phyloP scores from a whole-genome alignment of 2,797 vertebrate species.

The Xiphorhynchus erythropygius region DNA sequence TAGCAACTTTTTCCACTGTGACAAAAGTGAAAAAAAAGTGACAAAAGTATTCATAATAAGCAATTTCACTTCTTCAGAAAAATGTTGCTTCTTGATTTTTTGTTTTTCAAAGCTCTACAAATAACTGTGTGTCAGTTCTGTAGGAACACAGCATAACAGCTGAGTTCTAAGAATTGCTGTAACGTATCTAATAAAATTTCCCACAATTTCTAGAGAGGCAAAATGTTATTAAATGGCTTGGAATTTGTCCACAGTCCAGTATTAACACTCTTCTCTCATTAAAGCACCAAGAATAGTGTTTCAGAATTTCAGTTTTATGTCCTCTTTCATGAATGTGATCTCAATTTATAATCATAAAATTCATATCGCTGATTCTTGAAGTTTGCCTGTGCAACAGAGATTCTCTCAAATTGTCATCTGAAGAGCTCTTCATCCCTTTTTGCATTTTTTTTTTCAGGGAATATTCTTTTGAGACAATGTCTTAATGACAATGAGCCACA shows the following conservation, averaged over 20 bases:
- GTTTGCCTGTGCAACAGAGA: background rate
- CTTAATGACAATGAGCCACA: background rate
- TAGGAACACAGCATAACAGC: background rate
- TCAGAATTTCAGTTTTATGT: background rate
- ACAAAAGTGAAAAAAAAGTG: too few species aligned
- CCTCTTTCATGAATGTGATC: background rate
- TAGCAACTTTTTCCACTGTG: background rate
- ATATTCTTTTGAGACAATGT: background rate
- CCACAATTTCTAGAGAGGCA: background rate
- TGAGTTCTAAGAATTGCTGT: background rate
- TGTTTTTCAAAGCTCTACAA: background rate
- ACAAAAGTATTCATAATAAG: background rate
- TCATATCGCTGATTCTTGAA: background rate
- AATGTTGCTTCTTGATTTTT: background rate
- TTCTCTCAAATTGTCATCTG: background rate
- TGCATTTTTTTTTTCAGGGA: background rate
- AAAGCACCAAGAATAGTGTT: background rate
- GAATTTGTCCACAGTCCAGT: background rate
- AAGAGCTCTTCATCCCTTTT: background rate
- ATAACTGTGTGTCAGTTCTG: background rate
- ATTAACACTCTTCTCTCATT: background rate
- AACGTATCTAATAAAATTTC: background rate
- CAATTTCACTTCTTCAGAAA: background rate
- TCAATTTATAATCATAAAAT: background rate
- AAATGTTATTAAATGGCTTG: background rate